A percentile compares a stretch with the other conserved stretches of the same genome.
Evolutionary conservation across 2,113 vertebrate species (phyloP).

Genomic region (Diphyllodes magnificus): DNA sequence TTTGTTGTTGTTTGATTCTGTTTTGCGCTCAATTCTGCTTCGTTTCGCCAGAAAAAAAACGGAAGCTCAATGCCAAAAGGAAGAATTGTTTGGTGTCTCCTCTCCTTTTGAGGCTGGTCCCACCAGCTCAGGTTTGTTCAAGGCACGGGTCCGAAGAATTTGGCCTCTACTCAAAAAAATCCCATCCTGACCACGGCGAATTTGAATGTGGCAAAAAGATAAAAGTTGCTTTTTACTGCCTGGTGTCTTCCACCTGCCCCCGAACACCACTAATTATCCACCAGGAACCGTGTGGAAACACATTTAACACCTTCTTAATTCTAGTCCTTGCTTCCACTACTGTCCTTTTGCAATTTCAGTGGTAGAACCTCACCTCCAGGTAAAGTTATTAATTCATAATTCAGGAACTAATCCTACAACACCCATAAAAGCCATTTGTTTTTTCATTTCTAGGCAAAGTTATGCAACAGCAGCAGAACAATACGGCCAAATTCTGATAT

Average conservation of each 20-base stretch:
- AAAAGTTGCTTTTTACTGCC: background rate
- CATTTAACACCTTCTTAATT: background rate
- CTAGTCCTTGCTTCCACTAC: background rate
- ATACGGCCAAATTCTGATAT: background rate
- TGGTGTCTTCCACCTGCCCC: background rate
- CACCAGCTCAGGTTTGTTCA: background rate
- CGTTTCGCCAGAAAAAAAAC: rapidly evolving
- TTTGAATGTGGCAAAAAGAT: background rate
- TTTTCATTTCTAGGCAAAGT: background rate
- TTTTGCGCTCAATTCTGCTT: background rate
- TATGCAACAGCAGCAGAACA: background rate
- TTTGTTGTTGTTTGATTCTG: background rate
- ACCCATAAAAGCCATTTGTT: background rate
- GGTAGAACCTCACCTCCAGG: background rate
- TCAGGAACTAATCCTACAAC: background rate
- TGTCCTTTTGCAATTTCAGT: background rate
- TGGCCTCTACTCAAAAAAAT: background rate
- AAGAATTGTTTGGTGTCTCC: background rate
- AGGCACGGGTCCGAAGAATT: background rate
- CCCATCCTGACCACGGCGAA: background rate
- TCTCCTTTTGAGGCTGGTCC: background rate
- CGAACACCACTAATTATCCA: background rate
- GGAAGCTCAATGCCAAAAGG: background rate
- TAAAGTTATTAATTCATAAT: background rate
- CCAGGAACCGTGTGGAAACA: background rate